A percentile compares a stretch with the other conserved stretches of the same genome.
Evolutionary conservation across 2,113 vertebrate genomes (phyloP).

Genomic region (Monarcha castaneiventris): DNA sequence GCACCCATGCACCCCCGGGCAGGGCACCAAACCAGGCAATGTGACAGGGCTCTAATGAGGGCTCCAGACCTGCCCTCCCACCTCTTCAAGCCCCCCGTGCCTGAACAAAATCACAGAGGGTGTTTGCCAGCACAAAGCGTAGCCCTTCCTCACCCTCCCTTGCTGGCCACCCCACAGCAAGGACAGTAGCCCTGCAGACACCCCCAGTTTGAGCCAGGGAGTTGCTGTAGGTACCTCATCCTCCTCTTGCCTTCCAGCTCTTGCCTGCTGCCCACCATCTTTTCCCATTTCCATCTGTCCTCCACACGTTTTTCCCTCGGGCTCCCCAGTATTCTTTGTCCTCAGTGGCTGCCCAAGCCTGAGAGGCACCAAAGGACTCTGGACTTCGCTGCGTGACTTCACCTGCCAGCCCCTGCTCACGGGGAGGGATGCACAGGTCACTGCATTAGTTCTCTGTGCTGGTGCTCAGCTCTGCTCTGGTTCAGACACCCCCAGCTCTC

Average conservation of each 20-base stretch:
- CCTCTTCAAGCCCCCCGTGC: accelerated
- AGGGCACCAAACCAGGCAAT: not conserved
- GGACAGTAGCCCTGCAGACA: not conserved
- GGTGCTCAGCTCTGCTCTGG: not conserved
- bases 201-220: accelerated
- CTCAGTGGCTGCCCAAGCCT: not conserved
- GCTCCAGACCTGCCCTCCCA: not conserved
- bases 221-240: accelerated
- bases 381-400: not conserved
- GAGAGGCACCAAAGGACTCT: not conserved
- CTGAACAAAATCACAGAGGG: accelerated
- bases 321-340: not conserved
- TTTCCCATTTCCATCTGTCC: conserved; percentile 1
- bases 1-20: accelerated
- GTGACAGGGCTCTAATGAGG: accelerated
- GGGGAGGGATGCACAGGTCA: not conserved
- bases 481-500: not conserved
- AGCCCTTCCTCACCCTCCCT: not conserved
- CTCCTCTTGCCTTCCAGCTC: not conserved
- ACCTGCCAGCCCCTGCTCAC: not conserved
- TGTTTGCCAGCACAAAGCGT: accelerated
- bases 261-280: not conserved
- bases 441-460: not conserved
- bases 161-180: accelerated
- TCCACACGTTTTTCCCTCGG: not conserved